Evolutionary conservation across 2,888 invertebrate genomes (phyloP), one percentile per base, ranked within the genome.

Genomic region (Cantharis flavilabris): DNA sequence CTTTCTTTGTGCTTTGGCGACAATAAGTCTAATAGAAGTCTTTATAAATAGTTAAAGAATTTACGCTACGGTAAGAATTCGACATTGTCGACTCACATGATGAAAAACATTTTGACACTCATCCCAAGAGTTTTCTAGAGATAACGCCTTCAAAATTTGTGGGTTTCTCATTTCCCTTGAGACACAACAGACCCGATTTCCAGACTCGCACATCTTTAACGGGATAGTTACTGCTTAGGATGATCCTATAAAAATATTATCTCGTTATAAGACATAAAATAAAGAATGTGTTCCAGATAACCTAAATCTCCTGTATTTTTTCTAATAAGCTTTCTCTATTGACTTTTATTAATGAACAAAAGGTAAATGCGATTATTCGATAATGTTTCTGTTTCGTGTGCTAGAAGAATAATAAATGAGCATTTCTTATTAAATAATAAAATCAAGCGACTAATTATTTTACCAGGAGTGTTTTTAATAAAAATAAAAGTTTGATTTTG

Each of bases 181-280:
- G 86, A 86, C 83, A 82, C 84, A 85, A 85, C 86, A 85, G 84
- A 83, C 83, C 84, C 84, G 85, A 85, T 86, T 85, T 85, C 83
- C 83, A 83, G 83, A 84, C 84, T 83, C 83, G 82, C 82, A 84
- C 84, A 83, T 83, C 84, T 84, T 84, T 84, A 85, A 85, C 86
- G 84, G 83, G 84, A 85, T 85, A 86, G 85, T 86, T 86, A 86
- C 84, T 85, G 84, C 82, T 84, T 84, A 85, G 83, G 79, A 83
- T 83, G 85, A 85, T 84, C 84, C 82, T 84, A 83, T 86, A 84
- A 85, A 86, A 86, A 85, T 84, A 86, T 85, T 85, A 85, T 85
- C 82, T 83, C 69, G 76, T 78, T 76, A 78, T 78, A 78, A 67
- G 76, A 71, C 30, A 72, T 75, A 72, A 78, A 70, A 75, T 75